Evolutionary conservation across 1,140 invertebrate genomes (phyloP).

Genomic region (Antheraea pernyi): DNA sequence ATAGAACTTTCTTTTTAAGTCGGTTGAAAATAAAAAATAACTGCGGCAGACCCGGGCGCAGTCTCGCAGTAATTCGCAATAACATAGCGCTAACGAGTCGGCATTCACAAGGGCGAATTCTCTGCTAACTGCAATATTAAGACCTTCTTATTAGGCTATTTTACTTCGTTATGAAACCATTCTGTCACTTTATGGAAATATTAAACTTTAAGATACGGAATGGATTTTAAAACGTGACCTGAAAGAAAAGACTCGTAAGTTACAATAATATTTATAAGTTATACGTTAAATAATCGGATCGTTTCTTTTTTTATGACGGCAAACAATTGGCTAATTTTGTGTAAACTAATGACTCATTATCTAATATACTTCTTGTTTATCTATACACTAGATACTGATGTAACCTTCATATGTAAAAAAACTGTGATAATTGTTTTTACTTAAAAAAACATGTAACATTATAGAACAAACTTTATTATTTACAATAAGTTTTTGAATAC

Average conservation of each 20-base stretch:
- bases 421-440: no score
- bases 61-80: conserved; percentile 61
- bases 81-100: conserved; percentile 70
- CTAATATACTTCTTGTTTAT: no score
- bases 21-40: conserved; percentile 19
- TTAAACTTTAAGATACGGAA: conserved; percentile 25
- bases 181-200: conserved; percentile 39
- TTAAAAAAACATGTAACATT: no score
- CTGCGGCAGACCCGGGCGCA: conserved; percentile 34
- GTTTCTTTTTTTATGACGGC: neutral
- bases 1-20: no score
- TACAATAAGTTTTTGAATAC: no score
- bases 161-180: conserved; percentile 64
- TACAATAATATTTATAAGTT: neutral
- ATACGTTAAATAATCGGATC: neutral
- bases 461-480: no score
- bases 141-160: conserved; percentile 75
- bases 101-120: conserved; percentile 69
- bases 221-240: neutral
- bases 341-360: no score
- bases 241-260: neutral
- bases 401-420: no score
- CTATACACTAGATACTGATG: no score
- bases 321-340: no score
- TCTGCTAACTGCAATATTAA: conserved; percentile 72